phyloP scores from a whole-genome alignment of 35 echinoderm and acorn worm species.

The Stichopus chloronotus region DNA sequence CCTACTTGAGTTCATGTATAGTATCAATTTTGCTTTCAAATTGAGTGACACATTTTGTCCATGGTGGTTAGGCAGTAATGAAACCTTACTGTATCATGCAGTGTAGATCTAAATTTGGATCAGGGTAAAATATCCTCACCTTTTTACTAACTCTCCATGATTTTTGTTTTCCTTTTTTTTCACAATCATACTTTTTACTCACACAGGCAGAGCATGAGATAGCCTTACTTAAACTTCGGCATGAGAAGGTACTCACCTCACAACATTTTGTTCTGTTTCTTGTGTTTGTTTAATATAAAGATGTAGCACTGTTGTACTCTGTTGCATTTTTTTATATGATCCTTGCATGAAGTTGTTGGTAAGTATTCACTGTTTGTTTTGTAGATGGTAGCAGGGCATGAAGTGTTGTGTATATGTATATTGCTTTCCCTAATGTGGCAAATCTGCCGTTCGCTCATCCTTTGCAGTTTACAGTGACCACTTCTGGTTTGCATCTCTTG shows the following conservation, averaged over 20 bases:
- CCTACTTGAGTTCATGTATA: neutral
- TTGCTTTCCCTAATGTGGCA: too few species aligned
- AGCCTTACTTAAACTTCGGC: conserved; percentile 84
- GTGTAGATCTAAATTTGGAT: neutral
- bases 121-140: neutral
- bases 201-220: conserved; percentile 96
- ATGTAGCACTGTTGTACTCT: neutral
- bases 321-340: neutral
- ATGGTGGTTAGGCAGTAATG: neutral
- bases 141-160: neutral
- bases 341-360: neutral
- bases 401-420: too few species aligned
- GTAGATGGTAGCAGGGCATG: neutral
- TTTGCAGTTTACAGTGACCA: too few species aligned
- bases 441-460: too few species aligned
- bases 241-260: conserved; percentile 89
- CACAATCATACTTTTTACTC: conserved; percentile 34
- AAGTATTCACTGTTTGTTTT: neutral
- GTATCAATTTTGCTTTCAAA: neutral
- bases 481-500: too few species aligned
- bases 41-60: neutral
- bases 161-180: neutral
- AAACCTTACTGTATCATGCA: neutral
- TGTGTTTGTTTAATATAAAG: neutral
- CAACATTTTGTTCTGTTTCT: neutral